Percentiles rank a stretch among this genome's conserved stretches.
phyloP scores from a whole-genome alignment of 2,113 vertebrate species.

The Vombatus ursinus region DNA sequence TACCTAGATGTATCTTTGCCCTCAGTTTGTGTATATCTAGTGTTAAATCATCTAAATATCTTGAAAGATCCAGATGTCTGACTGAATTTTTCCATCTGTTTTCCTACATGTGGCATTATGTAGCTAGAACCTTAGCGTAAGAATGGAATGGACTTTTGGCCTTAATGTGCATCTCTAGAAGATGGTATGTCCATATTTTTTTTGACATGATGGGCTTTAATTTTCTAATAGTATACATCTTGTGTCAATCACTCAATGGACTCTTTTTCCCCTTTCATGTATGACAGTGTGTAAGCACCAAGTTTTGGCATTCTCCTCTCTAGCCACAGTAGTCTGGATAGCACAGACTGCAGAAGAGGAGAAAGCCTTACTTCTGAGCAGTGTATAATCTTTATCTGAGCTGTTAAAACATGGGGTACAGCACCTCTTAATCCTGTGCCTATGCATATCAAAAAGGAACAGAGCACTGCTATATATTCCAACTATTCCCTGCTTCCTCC shows the following conservation, averaged over 20 bases:
- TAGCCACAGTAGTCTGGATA: neutral
- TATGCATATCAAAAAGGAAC: constrained; percentile 1
- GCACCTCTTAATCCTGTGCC: neutral
- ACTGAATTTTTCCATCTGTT: constrained; percentile 24
- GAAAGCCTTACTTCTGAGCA: neutral
- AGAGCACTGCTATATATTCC: neutral
- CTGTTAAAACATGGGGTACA: neutral
- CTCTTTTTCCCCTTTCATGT: constrained; percentile 14
- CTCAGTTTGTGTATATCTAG: neutral
- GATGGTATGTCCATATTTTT: constrained; percentile 37
- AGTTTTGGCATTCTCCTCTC: neutral
- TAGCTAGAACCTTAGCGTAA: constrained; percentile 6
- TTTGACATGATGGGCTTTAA: constrained; percentile 55
- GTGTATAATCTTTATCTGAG: neutral
- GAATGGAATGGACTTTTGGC: constrained; percentile 41
- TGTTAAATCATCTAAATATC: neutral
- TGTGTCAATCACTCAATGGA: constrained; percentile 23
- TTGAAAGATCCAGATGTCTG: constrained; percentile 8
- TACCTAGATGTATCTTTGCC: constrained; percentile 18
- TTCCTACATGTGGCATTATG: constrained; percentile 15
- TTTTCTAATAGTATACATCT: constrained; percentile 53
- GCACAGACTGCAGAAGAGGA: neutral
- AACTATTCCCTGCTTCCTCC: neutral
- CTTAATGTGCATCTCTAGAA: constrained; percentile 21
- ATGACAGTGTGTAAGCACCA: constrained; percentile 30